A percentile compares a stretch with the other conserved stretches of the same genome.
Conservation (phyloP, 2,888 invertebrate species). For the Nezara viridula region DNA sequence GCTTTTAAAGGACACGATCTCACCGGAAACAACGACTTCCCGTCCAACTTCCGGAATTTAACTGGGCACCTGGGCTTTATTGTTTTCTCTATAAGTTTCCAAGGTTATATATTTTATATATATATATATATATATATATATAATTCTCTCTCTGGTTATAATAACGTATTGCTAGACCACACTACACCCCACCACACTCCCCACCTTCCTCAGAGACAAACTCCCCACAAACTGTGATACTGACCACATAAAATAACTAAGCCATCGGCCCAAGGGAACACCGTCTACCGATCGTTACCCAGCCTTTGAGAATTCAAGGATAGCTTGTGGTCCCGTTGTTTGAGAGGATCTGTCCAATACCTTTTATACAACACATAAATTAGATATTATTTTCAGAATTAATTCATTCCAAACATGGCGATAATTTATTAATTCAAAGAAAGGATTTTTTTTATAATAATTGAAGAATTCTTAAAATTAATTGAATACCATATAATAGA, state of each 20-base stretch:
- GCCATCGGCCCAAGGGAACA: not conserved
- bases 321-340: not conserved
- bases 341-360: not conserved
- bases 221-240: not conserved
- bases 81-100: no score
- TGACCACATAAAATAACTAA: not conserved
- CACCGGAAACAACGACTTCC: not conserved
- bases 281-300: not conserved
- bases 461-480: no score
- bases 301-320: not conserved
- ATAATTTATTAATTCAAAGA: no score
- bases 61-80: not conserved
- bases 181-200: no score
- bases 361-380: not conserved
- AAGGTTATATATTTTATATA: no score
- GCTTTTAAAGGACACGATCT: not conserved
- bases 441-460: no score
- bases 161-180: not conserved
- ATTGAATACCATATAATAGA: no score
- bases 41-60: not conserved
- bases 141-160: not conserved
- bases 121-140: no score
- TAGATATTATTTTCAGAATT: no score
- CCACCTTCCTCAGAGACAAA: not conserved
- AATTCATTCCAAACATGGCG: no score